Percentiles rank a stretch among this genome's conserved stretches.
Evolutionary conservation across 2,797 vertebrate species (phyloP).

Genomic region (Odontamblyopus lacepedii): DNA sequence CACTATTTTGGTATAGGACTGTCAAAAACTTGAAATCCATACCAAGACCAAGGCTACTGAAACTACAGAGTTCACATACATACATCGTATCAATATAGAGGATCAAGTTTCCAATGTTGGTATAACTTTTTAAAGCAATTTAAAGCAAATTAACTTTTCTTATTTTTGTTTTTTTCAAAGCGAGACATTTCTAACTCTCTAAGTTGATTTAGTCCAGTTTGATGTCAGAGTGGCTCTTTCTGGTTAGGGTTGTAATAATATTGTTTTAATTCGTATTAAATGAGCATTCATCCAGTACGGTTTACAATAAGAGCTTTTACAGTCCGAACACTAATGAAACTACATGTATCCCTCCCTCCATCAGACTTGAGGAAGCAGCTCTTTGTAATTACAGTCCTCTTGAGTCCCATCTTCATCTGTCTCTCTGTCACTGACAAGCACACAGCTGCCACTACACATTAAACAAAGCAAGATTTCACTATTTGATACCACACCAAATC

Average conservation of each 20-base stretch:
- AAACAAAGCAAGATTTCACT: background rate
- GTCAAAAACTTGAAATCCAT: no score
- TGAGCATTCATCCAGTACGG: background rate
- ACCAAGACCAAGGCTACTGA: no score
- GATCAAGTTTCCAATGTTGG: no score
- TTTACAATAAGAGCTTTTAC: background rate
- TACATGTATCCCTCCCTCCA: background rate
- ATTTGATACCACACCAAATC: background rate
- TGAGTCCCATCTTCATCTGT: constrained; percentile 15
- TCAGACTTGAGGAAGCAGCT: constrained; percentile 4
- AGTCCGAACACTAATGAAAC: background rate
- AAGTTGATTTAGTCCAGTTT: background rate
- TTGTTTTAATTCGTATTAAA: no score
- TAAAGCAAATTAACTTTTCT: background rate
- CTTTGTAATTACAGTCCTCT: constrained; percentile 14
- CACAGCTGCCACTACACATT: constrained; percentile 6
- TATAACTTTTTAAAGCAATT: background rate
- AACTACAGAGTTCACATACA: no score
- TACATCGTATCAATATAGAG: no score
- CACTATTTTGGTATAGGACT: no score
- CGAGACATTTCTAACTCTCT: background rate
- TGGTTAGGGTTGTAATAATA: no score
- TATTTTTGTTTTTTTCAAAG: background rate
- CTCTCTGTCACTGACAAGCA: constrained; percentile 7
- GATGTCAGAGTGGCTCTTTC: background rate